phyloP scores from a whole-genome alignment of 2,113 vertebrate species.

The Ictalurus punctatus region DNA sequence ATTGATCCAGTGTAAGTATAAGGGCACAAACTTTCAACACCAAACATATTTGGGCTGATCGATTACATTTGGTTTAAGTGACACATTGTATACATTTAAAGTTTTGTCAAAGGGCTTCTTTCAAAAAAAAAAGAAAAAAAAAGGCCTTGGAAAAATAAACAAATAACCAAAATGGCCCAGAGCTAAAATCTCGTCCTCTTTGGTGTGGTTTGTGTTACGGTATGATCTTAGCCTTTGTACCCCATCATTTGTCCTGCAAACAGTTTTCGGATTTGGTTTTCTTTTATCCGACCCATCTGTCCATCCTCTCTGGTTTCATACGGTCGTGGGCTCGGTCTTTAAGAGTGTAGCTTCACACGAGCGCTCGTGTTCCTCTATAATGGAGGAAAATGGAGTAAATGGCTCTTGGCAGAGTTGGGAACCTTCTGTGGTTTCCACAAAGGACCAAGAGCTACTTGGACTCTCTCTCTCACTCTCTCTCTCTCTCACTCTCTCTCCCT shows the following conservation, averaged over 20 bases:
- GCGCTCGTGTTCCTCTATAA: constrained; percentile 11
- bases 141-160: neutral
- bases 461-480: neutral
- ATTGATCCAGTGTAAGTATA: neutral
- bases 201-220: constrained; percentile 25
- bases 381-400: neutral
- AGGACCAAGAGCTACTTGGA: neutral
- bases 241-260: constrained; percentile 29
- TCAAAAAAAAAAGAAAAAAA: neutral
- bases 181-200: neutral
- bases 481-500: neutral
- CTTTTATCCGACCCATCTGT: constrained; percentile 35
- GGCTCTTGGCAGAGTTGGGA: neutral
- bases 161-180: neutral
- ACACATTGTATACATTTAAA: neutral
- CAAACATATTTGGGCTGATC: neutral
- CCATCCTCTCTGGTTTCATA: constrained; percentile 26
- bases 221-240: constrained; percentile 22
- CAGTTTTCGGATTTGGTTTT: constrained; percentile 29
- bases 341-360: neutral
- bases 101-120: neutral
- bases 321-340: neutral
- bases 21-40: neutral
- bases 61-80: neutral
- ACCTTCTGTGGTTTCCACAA: constrained; percentile 8